phyloP scores from a whole-genome alignment of 2,113 vertebrate genomes.

The Ophiodon elongatus region DNA sequence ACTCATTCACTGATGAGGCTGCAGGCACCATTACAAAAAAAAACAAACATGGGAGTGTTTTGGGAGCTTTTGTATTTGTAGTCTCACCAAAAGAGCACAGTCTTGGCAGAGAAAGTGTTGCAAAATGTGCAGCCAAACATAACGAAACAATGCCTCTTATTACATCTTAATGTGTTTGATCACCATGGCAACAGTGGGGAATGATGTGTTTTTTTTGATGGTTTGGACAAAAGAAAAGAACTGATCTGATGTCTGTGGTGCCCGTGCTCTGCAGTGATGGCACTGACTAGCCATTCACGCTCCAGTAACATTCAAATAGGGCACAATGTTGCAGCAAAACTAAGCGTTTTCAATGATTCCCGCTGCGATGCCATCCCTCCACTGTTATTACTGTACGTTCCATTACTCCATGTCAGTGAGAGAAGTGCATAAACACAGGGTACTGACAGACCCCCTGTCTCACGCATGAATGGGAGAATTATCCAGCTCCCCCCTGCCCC shows the following conservation, averaged over 20 bases:
- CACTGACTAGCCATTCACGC: constrained; percentile 47
- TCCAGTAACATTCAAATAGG: constrained; percentile 70
- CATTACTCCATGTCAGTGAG: constrained; percentile 74
- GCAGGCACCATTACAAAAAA: constrained; percentile 35
- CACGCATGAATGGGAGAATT: constrained; percentile 67
- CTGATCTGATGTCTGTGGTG: neutral
- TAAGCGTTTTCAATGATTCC: constrained; percentile 72
- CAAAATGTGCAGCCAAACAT: constrained; percentile 12
- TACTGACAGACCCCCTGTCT: constrained; percentile 70
- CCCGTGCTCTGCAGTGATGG: constrained; percentile 7
- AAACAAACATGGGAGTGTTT: constrained; percentile 52
- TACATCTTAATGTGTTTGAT: constrained; percentile 26
- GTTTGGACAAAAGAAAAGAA: neutral
- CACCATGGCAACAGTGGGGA: constrained; percentile 35
- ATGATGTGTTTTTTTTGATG: constrained; percentile 20
- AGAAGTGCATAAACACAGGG: constrained; percentile 78
- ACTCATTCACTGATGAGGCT: constrained; percentile 55
- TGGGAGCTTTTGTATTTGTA: constrained; percentile 37
- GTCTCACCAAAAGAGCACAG: constrained; percentile 11
- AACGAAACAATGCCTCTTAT: constrained; percentile 48
- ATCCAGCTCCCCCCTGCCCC: constrained; percentile 46
- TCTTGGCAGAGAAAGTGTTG: constrained; percentile 28
- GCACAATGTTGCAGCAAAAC: constrained; percentile 56
- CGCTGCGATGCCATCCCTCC: constrained; percentile 71
- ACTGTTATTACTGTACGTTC: constrained; percentile 81